Percentiles rank a stretch among this genome's conserved stretches.
These are phyloP conservation scores for Phycodurus eques DNA, from an alignment of 2,113 vertebrate genomes.

Conservation along the genomic window DNA sequence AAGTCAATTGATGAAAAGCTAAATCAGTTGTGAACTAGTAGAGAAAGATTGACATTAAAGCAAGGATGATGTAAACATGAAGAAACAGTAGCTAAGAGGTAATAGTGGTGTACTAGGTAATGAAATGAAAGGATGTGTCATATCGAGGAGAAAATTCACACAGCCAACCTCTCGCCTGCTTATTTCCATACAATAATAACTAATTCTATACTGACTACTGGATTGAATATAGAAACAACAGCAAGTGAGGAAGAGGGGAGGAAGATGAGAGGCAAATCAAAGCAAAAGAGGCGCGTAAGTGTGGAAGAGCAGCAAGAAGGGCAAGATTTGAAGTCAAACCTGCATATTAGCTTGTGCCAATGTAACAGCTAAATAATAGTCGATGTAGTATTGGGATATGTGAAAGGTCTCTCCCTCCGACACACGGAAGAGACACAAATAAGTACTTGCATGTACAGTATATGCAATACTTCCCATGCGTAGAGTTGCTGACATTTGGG, in stretches of 20 bases:
- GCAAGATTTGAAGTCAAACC: slow-evolving; percentile 43
- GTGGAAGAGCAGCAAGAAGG: slow-evolving; percentile 38
- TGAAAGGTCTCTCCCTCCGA: slow-evolving; percentile 64
- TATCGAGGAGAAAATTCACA: slow-evolving; percentile 20
- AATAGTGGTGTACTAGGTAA: background rate
- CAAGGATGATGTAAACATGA: slow-evolving; percentile 21
- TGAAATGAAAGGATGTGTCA: slow-evolving; percentile 28
- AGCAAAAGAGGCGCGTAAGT: slow-evolving; percentile 25
- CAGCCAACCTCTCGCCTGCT: slow-evolving; percentile 11
- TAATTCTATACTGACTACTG: slow-evolving; percentile 41
- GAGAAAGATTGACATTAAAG: slow-evolving; percentile 7
- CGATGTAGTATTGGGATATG: slow-evolving; percentile 28
- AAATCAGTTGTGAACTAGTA: slow-evolving; percentile 5
- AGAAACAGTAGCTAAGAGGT: slow-evolving; percentile 2
- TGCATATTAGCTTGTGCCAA: slow-evolving; percentile 46
- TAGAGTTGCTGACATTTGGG: background rate
- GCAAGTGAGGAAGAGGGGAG: slow-evolving; percentile 17
- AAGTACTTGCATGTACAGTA: slow-evolving; percentile 26
- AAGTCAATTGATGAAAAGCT: slow-evolving; percentile 4
- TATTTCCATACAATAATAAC: slow-evolving; percentile 53
- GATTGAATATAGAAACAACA: slow-evolving; percentile 59
- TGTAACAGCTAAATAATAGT: slow-evolving; percentile 56
- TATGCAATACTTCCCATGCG: slow-evolving; percentile 7
- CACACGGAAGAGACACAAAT: slow-evolving; percentile 52
- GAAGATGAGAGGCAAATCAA: slow-evolving; percentile 28